These are phyloP conservation scores for Scaptomyza caliginosa DNA, from an alignment of 2,888 invertebrate species.

Conservation along the genomic window DNA sequence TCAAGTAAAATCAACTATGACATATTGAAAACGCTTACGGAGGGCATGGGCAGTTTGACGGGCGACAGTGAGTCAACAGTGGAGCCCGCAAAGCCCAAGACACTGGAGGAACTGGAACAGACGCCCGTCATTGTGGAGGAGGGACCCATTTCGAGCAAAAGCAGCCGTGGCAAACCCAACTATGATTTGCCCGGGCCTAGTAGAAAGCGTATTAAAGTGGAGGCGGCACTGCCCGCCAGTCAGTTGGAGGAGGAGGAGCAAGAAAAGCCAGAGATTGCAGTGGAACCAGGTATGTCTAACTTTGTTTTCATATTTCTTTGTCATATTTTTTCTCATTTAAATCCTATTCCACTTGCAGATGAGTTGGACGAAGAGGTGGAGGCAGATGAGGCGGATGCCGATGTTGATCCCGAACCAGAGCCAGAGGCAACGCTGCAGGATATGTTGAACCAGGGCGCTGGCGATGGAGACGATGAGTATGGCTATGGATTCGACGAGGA, in stretches of 20 bases:
- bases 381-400: conserved; percentile 63
- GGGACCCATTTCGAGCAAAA: conserved; percentile 58
- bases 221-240: conserved; percentile 73
- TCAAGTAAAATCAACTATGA: conserved; percentile 99
- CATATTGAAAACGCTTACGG: conserved; percentile 91
- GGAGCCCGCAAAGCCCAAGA: conserved; percentile 35
- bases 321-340: background rate
- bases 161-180: conserved; percentile 63
- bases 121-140: conserved; percentile 66
- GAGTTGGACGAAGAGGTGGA: conserved; percentile 77
- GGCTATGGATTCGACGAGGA: conserved; percentile 90
- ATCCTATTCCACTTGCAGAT: conserved; percentile 53
- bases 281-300: conserved; percentile 70
- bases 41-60: conserved; percentile 49
- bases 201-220: conserved; percentile 75
- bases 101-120: conserved; percentile 52
- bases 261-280: conserved; percentile 58
- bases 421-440: conserved; percentile 86
- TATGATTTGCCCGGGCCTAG: conserved; percentile 76
- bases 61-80: conserved; percentile 17
- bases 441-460: conserved; percentile 86
- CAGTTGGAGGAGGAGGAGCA: conserved; percentile 56
- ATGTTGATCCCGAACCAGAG: conserved; percentile 83
- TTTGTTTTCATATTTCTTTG: background rate
- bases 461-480: conserved; percentile 88